A percentile compares a stretch with the other conserved stretches of the same genome.
Evolutionary conservation across 2,113 vertebrate species (phyloP).

Genomic region (Pithys albifrons): DNA sequence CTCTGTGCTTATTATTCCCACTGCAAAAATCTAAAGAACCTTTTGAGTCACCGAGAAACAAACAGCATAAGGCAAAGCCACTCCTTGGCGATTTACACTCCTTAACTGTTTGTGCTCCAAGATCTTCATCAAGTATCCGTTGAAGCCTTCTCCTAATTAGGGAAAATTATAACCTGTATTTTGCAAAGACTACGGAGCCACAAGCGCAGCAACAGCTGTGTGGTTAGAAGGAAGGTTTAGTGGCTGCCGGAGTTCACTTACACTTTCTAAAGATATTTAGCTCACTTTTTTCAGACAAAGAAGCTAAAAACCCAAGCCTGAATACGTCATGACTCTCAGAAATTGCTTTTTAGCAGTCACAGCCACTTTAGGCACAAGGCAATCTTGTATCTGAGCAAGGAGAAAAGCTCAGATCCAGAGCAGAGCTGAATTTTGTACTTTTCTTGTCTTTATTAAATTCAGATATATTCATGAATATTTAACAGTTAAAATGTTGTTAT

Average conservation of each 20-base stretch:
- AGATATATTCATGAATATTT: constrained; percentile 13
- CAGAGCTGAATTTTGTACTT: neutral
- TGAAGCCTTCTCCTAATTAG: neutral
- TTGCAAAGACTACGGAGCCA: neutral
- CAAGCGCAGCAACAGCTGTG: neutral
- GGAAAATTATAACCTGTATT: neutral
- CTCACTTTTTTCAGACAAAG: neutral
- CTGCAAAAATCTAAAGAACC: neutral
- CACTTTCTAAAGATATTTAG: neutral
- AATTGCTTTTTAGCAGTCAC: neutral
- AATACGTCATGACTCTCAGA: neutral
- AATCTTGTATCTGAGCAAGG: neutral
- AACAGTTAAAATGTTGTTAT: neutral
- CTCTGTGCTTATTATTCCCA: neutral
- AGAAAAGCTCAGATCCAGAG: neutral
- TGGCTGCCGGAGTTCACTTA: neutral
- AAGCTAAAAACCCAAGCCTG: neutral
- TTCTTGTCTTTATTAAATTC: constrained; percentile 1
- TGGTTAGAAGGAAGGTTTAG: neutral
- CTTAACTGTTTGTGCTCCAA: neutral
- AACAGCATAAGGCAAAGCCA: neutral
- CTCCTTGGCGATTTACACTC: neutral
- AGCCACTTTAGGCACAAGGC: neutral
- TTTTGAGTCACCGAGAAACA: neutral
- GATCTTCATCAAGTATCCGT: neutral